Conservation (phyloP, 2,888 invertebrate species). For the Lissocephala sabroskyi region DNA sequence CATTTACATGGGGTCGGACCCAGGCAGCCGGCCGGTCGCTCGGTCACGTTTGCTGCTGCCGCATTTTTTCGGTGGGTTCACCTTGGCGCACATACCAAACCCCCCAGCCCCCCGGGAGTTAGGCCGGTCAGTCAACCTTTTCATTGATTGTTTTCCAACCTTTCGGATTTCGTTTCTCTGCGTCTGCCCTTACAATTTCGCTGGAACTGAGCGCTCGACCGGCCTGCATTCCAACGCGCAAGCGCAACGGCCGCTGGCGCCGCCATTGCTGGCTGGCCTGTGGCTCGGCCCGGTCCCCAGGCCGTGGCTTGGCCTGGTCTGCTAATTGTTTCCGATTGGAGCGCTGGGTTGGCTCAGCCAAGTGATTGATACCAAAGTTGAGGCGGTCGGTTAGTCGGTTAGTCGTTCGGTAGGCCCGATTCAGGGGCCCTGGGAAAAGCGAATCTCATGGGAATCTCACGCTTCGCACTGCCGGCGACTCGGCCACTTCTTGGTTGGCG, state of each 20-base stretch:
- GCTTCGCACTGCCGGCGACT: too few species aligned
- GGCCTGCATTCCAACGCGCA: constrained; percentile 54
- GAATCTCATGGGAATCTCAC: too few species aligned
- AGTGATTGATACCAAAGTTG: too few species aligned
- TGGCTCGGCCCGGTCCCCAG: neutral
- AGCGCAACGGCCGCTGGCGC: constrained; percentile 6
- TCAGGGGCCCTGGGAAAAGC: too few species aligned
- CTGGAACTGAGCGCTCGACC: constrained; percentile 40
- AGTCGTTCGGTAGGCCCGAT: too few species aligned
- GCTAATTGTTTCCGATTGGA: constrained; percentile 52
- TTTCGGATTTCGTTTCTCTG: constrained; percentile 16
- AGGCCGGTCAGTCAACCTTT: constrained; percentile 39
- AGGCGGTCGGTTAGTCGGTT: too few species aligned
- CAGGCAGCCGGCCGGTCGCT: too few species aligned
- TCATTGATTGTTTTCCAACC: constrained; percentile 54
- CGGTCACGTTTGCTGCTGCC: constrained; percentile 47
- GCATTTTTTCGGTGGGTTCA: constrained; percentile 26
- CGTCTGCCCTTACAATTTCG: constrained; percentile 35
- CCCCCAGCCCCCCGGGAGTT: constrained; percentile 5
- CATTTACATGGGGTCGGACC: too few species aligned
- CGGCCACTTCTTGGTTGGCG: too few species aligned
- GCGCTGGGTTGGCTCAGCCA: too few species aligned
- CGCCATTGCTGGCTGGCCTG: constrained; percentile 19
- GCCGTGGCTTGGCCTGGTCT: constrained; percentile 6
- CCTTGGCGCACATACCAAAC: constrained; percentile 53